Conservation (phyloP, 1,140 invertebrate genomes). For the Cepaea nemoralis region DNA sequence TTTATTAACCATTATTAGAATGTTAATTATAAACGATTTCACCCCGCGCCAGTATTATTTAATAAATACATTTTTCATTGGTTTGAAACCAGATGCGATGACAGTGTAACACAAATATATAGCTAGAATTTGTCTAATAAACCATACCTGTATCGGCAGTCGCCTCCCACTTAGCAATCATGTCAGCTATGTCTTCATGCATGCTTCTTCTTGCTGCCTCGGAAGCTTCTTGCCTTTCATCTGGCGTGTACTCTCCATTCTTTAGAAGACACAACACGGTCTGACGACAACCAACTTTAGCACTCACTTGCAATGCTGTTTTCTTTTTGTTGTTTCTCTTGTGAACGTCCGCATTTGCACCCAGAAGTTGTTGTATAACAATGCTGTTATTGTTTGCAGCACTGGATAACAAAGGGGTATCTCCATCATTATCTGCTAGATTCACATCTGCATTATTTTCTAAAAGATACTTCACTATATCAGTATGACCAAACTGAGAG, state of each 20-base stretch:
- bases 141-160: neutral
- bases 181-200: neutral
- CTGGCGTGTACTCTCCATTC: neutral
- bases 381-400: neutral
- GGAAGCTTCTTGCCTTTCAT: slow-evolving; percentile 1
- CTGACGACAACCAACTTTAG: neutral
- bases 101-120: no score
- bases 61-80: no score
- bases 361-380: neutral
- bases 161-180: neutral
- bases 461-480: neutral
- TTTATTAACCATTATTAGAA: no score
- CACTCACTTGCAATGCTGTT: neutral
- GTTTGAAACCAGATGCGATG: no score
- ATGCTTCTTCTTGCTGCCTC: neutral
- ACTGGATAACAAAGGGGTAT: slow-evolving; percentile 5
- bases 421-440: slow-evolving; percentile 4
- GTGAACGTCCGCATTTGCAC: neutral
- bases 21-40: no score
- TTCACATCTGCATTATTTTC: slow-evolving; percentile 5
- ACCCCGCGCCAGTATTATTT: no score
- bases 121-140: no score
- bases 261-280: neutral
- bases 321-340: neutral
- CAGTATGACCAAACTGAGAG: neutral